Percentiles rank a stretch among this genome's conserved stretches.
Evolutionary conservation across 2,797 vertebrate species (phyloP).

Genomic region (Darevskia nairensis): DNA sequence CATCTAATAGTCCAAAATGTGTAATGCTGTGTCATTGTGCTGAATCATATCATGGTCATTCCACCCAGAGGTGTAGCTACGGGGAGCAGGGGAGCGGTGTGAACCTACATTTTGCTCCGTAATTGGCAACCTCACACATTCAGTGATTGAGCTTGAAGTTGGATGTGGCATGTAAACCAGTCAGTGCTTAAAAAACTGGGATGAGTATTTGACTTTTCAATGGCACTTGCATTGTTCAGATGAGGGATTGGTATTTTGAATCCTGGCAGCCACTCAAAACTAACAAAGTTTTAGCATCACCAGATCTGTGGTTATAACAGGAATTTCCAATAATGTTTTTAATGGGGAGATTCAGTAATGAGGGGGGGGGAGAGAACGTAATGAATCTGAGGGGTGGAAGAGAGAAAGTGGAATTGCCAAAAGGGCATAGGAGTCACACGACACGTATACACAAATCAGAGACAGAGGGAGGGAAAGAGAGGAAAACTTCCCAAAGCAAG

Average conservation of each 20-base stretch:
- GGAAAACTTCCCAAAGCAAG: neutral
- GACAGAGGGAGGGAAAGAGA: neutral
- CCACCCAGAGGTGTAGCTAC: too few species aligned
- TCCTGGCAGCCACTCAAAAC: conserved; percentile 51
- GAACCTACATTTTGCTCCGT: too few species aligned
- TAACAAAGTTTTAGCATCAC: conserved; percentile 42
- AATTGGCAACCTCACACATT: neutral
- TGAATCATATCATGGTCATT: too few species aligned
- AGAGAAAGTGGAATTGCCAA: conserved; percentile 50
- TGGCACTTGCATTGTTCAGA: neutral
- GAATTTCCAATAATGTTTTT: conserved; percentile 55
- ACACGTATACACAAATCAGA: neutral
- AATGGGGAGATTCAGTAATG: conserved; percentile 56
- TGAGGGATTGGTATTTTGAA: neutral
- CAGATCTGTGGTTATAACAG: conserved; percentile 46
- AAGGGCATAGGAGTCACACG: conserved; percentile 28
- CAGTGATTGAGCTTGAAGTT: neutral
- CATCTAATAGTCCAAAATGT: neutral
- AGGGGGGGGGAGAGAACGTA: conserved; percentile 32
- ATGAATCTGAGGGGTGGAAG: conserved; percentile 25
- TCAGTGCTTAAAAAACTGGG: neutral
- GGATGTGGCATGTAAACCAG: neutral
- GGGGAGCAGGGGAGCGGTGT: too few species aligned
- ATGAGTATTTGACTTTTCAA: conserved; percentile 2
- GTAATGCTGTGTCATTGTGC: neutral